A percentile compares a stretch with the other conserved stretches of the same genome.
Evolutionary conservation across 1,140 invertebrate species (phyloP).

Genomic region (Chironomus striatipennis): DNA sequence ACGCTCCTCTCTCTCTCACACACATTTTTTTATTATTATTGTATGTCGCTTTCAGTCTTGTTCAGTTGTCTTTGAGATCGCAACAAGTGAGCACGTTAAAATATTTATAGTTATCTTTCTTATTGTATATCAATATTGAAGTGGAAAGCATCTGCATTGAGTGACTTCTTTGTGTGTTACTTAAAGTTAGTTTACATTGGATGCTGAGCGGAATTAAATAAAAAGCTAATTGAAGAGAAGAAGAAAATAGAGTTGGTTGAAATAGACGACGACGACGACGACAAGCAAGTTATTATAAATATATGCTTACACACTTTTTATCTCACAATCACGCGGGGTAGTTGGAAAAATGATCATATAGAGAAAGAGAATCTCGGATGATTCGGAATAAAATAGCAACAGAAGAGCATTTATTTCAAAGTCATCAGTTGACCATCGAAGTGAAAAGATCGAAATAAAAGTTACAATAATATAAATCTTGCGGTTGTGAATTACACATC

Average conservation of each 20-base stretch:
- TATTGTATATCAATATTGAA: not conserved
- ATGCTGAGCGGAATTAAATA: constrained; percentile 7
- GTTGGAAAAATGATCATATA: not conserved
- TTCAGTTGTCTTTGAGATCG: constrained; percentile 20
- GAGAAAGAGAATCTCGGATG: constrained; percentile 16
- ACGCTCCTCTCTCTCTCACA: not conserved
- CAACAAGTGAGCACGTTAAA: not conserved
- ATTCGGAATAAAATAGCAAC: constrained; percentile 16
- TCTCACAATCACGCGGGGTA: constrained; percentile 10
- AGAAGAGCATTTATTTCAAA: constrained; percentile 7
- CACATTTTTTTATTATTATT: not conserved
- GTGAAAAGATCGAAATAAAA: constrained; percentile 14
- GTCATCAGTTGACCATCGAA: constrained; percentile 16
- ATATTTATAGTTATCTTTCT: not conserved
- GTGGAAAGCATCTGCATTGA: not conserved
- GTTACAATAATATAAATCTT: not conserved
- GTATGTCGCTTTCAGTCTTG: not conserved
- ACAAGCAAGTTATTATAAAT: not conserved
- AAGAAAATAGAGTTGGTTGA: not conserved
- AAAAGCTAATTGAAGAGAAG: constrained; percentile 8
- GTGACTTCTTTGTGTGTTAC: constrained; percentile 1
- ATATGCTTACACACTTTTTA: constrained; percentile 2
- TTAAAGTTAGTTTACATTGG: not conserved
- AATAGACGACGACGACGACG: not conserved
- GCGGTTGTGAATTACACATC: not conserved